Conservation (phyloP, 2,113 vertebrate genomes). For the Sylvia atricapilla region DNA sequence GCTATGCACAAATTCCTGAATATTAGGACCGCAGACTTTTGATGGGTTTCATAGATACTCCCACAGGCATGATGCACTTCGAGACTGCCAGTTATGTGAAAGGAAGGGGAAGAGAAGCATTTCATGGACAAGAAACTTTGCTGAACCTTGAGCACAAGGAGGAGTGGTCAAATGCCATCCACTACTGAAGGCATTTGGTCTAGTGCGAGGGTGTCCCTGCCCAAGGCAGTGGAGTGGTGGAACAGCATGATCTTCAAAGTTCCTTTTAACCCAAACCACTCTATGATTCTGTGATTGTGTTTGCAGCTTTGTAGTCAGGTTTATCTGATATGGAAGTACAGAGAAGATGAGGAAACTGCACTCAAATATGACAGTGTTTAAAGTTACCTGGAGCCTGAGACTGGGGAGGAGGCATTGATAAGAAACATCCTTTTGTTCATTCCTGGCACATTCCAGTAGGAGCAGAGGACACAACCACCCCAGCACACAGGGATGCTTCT, state of each 20-base stretch:
- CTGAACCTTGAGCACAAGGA: neutral
- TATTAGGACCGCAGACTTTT: neutral
- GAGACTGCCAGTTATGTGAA: neutral
- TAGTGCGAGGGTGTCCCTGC: neutral
- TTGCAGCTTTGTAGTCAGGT: neutral
- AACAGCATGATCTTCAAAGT: neutral
- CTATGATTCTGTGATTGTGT: neutral
- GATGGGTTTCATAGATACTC: neutral
- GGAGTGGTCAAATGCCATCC: neutral
- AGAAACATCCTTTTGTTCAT: neutral
- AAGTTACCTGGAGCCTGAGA: neutral
- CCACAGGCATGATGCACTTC: neutral
- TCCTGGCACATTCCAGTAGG: neutral
- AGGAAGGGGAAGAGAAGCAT: neutral
- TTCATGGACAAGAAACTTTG: neutral
- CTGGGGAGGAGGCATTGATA: neutral
- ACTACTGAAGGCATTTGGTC: neutral
- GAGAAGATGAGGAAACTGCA: neutral
- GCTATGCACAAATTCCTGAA: neutral
- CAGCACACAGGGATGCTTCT: neutral
- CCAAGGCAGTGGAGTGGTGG: neutral
- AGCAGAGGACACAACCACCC: neutral
- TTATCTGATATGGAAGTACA: rapidly evolving
- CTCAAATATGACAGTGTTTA: neutral
- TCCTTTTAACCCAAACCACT: neutral